phyloP scores from a whole-genome alignment of 2,888 invertebrate species.

The Polydrusus cervinus region DNA sequence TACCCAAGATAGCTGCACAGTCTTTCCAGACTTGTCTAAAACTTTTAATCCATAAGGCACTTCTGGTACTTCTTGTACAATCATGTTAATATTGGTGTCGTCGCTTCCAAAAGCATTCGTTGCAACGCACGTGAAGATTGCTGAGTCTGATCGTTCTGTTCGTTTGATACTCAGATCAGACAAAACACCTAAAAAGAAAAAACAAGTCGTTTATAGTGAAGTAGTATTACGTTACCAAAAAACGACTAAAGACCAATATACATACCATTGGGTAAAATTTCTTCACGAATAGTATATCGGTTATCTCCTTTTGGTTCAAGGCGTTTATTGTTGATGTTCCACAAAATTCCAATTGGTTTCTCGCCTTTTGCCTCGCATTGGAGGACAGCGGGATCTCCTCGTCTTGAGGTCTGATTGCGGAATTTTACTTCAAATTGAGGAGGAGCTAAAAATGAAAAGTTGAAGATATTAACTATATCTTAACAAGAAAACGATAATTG shows the following conservation, averaged over 20 bases:
- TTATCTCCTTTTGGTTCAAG: constrained; percentile 93
- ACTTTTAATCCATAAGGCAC: constrained; percentile 92
- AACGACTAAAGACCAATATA: background rate
- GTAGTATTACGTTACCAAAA: no score
- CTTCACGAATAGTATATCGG: constrained; percentile 89
- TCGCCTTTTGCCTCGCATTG: constrained; percentile 96
- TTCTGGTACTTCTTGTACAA: constrained; percentile 93
- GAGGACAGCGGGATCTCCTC: constrained; percentile 91
- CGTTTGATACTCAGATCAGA: constrained; percentile 92
- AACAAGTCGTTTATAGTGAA: background rate
- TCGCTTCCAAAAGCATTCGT: constrained; percentile 96
- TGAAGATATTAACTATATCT: background rate
- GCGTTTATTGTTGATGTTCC: constrained; percentile 96
- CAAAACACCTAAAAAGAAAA: constrained; percentile 73
- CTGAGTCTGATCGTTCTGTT: constrained; percentile 91
- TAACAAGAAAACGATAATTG: no score
- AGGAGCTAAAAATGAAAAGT: constrained; percentile 78
- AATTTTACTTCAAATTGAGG: constrained; percentile 95
- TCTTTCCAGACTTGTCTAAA: constrained; percentile 91
- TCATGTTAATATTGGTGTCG: constrained; percentile 96
- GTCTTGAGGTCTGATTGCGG: constrained; percentile 91
- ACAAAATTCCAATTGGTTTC: constrained; percentile 94
- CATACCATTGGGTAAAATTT: constrained; percentile 86
- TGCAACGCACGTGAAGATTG: constrained; percentile 92
- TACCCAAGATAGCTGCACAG: constrained; percentile 93